phyloP scores from a whole-genome alignment of 2,797 vertebrate genomes.

The Choloepus didactylus region DNA sequence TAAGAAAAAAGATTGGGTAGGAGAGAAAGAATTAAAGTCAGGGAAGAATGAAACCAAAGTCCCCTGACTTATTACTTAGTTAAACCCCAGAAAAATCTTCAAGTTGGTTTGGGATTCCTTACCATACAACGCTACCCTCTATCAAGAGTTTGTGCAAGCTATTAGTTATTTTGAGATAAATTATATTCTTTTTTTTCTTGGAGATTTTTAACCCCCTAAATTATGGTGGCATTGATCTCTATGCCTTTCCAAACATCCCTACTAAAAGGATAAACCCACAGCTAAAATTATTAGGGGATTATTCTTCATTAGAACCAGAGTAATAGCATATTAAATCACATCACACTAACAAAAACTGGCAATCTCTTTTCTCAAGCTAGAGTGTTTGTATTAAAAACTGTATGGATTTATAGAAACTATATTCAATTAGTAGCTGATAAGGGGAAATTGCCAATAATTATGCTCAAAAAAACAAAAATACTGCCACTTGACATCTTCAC shows the following conservation, averaged over 20 bases:
- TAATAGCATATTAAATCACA: constrained; percentile 28
- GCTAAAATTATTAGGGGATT: neutral
- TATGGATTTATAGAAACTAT: neutral
- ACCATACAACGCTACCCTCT: neutral
- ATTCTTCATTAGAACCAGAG: constrained; percentile 64
- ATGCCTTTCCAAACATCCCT: neutral
- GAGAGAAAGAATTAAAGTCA: constrained; percentile 52
- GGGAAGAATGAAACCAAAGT: constrained; percentile 19
- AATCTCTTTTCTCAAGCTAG: constrained; percentile 58
- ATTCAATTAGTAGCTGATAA: constrained; percentile 38
- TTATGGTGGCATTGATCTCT: constrained; percentile 15
- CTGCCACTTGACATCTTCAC: neutral
- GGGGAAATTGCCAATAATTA: neutral
- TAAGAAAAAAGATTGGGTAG: neutral
- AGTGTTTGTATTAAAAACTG: constrained; percentile 41
- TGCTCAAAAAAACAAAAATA: neutral
- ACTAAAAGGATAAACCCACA: constrained; percentile 37
- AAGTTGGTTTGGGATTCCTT: constrained; percentile 40
- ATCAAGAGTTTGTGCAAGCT: constrained; percentile 53
- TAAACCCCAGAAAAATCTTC: constrained; percentile 50
- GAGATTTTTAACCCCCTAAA: neutral
- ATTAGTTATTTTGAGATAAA: constrained; percentile 42
- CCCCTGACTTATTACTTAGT: neutral
- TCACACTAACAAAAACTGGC: constrained; percentile 36
- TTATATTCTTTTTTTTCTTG: constrained; percentile 48